Conservation (phyloP, 2,113 vertebrate genomes). For the Brachypteracias leptosomus region DNA sequence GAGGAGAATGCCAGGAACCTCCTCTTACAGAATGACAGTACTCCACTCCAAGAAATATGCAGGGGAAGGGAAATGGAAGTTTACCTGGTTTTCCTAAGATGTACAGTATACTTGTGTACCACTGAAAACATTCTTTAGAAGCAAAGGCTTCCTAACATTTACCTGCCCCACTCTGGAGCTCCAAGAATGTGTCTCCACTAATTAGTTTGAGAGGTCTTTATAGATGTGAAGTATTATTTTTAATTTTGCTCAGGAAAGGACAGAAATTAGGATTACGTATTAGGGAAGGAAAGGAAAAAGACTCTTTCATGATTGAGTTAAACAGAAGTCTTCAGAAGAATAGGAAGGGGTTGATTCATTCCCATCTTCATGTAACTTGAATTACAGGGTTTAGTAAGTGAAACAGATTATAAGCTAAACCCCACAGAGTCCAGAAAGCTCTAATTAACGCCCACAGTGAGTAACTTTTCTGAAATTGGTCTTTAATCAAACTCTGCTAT, state of each 20-base stretch:
- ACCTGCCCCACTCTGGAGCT: not conserved
- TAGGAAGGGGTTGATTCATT: conserved; percentile 21
- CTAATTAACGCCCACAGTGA: conserved; percentile 67
- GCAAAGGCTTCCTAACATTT: not conserved
- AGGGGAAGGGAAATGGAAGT: not conserved
- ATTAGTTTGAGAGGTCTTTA: not conserved
- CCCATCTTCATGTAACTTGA: conserved; percentile 49
- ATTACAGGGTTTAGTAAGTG: conserved; percentile 64
- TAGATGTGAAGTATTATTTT: not conserved
- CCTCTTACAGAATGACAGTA: not conserved
- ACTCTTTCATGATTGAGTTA: conserved; percentile 25
- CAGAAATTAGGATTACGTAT: not conserved
- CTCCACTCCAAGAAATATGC: not conserved
- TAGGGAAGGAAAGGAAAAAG: not conserved
- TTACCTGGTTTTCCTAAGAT: not conserved
- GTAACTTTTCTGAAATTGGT: conserved; percentile 57
- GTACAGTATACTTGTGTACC: not conserved
- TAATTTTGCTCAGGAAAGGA: not conserved
- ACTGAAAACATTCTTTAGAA: not conserved
- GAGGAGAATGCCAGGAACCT: not conserved
- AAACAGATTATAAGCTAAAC: conserved; percentile 41
- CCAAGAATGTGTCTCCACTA: not conserved
- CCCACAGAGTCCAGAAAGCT: conserved; percentile 48
- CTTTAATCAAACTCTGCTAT: conserved; percentile 68
- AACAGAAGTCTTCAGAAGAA: conserved; percentile 29